phyloP scores from a whole-genome alignment of 2,888 invertebrate genomes.

The Coelopa pilipes region DNA sequence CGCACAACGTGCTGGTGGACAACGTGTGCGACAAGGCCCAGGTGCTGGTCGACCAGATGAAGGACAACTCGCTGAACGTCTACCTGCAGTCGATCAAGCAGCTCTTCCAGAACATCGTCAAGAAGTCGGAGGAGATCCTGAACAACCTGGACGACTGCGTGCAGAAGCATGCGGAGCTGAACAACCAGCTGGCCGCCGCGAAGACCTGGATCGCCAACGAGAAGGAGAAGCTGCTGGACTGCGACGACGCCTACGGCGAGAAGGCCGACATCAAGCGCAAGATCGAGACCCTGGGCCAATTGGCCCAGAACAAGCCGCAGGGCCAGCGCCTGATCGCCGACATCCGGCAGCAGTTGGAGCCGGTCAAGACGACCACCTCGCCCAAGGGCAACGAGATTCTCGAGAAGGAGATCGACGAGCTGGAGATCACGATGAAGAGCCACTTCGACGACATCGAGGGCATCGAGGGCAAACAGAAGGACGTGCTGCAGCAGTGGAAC shows the following conservation, averaged over 20 bases:
- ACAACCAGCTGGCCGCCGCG: conserved; percentile 78
- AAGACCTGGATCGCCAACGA: conserved; percentile 85
- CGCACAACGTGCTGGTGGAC: conserved; percentile 89
- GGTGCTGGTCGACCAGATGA: conserved; percentile 88
- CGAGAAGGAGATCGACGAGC: conserved; percentile 77
- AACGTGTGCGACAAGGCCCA: conserved; percentile 94
- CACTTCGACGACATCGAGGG: conserved; percentile 76
- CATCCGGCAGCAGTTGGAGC: conserved; percentile 74
- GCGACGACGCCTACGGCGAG: conserved; percentile 86
- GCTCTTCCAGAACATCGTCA: conserved; percentile 86
- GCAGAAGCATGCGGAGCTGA: conserved; percentile 84
- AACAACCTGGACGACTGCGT: conserved; percentile 87
- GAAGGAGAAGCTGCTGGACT: conserved; percentile 82
- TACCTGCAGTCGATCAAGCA: conserved; percentile 90
- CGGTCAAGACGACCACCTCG: conserved; percentile 82
- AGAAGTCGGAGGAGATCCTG: conserved; percentile 86
- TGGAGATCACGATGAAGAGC: conserved; percentile 75
- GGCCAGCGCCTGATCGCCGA: conserved; percentile 75
- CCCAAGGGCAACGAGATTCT: conserved; percentile 80
- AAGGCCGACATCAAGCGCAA: conserved; percentile 82
- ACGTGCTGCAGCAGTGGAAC: conserved; percentile 84
- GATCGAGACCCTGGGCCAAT: conserved; percentile 73
- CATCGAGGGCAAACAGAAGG: conserved; percentile 79
- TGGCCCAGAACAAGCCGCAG: conserved; percentile 75
- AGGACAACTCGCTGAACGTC: conserved; percentile 86